phyloP scores from a whole-genome alignment of 2,113 vertebrate species.

The Lynx canadensis region DNA sequence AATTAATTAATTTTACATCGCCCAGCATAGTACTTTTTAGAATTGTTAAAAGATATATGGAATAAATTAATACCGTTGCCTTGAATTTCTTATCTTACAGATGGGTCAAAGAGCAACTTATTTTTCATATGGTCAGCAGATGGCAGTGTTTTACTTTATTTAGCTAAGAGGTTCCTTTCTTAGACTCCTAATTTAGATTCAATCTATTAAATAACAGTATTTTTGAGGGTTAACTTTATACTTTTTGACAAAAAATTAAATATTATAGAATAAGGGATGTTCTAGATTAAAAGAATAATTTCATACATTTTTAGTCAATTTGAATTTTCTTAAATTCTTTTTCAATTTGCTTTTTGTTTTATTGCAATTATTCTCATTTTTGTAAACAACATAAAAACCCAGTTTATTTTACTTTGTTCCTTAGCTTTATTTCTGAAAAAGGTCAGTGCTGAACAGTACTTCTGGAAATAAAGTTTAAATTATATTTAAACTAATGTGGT shows the following conservation, averaged over 20 bases:
- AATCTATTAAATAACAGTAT: not conserved
- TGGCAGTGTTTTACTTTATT: constrained; percentile 76
- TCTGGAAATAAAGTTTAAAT: not conserved
- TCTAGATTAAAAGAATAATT: not conserved
- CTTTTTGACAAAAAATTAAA: not conserved
- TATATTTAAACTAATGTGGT: constrained; percentile 11
- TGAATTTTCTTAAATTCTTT: constrained; percentile 2
- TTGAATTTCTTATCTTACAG: not conserved
- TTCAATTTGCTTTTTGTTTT: not conserved
- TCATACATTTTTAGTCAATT: not conserved
- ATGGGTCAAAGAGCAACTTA: not conserved
- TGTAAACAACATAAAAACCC: constrained; percentile 24
- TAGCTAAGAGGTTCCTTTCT: not conserved
- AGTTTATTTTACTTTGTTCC: constrained; percentile 5
- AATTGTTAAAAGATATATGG: not conserved
- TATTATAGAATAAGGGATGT: not conserved
- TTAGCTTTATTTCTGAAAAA: constrained; percentile 17
- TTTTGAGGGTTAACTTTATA: constrained; percentile 13
- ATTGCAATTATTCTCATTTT: not conserved
- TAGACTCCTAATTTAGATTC: not conserved
- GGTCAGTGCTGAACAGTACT: not conserved
- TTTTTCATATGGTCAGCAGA: constrained; percentile 61
- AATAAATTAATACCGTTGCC: not conserved
- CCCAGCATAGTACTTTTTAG: not conserved
- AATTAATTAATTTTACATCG: not conserved